A percentile compares a stretch with the other conserved stretches of the same genome.
Evolutionary conservation across 1,140 invertebrate species (phyloP).

Genomic region (Drosophila nikananu): DNA sequence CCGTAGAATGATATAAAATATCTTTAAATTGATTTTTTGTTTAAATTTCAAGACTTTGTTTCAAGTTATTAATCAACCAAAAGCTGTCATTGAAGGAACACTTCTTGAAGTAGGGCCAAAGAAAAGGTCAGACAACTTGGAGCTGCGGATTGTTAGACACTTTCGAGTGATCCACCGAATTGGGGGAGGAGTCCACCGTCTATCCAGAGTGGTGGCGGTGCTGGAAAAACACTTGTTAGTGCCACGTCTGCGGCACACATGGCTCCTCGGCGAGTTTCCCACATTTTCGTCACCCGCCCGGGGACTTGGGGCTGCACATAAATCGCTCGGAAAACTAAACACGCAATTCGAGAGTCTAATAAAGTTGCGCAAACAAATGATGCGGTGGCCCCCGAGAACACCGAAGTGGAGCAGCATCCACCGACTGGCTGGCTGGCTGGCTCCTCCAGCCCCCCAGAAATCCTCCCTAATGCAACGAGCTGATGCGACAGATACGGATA

Average conservation of each 20-base stretch:
- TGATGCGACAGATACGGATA: constrained; percentile 59
- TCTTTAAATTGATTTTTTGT: background rate
- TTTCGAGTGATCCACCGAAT: constrained; percentile 30
- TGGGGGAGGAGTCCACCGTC: background rate
- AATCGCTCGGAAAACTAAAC: constrained; percentile 79
- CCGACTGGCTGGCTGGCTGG: background rate
- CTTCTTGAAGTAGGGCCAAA: constrained; percentile 7
- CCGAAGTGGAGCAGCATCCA: constrained; percentile 67
- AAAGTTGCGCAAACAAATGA: constrained; percentile 84
- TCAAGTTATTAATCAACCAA: constrained; percentile 17
- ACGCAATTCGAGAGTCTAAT: constrained; percentile 83
- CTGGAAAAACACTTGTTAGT: constrained; percentile 62
- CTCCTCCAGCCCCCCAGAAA: constrained; percentile 5
- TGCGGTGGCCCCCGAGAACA: constrained; percentile 74
- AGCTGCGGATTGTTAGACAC: constrained; percentile 48
- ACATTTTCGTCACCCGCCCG: constrained; percentile 71
- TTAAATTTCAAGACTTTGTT: background rate
- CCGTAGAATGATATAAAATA: background rate
- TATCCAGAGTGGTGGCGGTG: background rate
- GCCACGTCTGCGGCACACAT: constrained; percentile 62
- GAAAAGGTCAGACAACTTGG: constrained; percentile 20
- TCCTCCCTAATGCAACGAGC: constrained; percentile 63
- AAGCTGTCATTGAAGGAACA: constrained; percentile 17
- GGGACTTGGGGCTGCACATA: constrained; percentile 57
- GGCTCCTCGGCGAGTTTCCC: constrained; percentile 61